Conservation (phyloP, 1,140 invertebrate genomes). For the Cardiocondyla obscurior region DNA sequence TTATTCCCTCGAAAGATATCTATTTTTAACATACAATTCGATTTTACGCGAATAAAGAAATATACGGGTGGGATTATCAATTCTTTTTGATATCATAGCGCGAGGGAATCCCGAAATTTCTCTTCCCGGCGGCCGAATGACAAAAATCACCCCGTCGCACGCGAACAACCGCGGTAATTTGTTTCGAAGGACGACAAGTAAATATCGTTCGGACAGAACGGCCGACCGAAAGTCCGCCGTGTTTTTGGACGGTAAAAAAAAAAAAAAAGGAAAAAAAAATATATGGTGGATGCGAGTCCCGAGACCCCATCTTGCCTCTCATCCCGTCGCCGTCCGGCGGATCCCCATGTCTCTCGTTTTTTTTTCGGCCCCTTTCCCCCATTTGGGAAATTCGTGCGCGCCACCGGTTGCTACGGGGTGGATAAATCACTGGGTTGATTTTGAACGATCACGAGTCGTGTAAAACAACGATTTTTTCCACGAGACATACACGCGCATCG, state of each 20-base stretch:
- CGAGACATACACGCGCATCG: background rate
- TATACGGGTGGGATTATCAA: background rate
- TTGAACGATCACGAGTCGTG: constrained; percentile 36
- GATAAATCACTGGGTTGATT: constrained; percentile 53
- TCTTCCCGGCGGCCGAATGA: background rate
- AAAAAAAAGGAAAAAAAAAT: no score
- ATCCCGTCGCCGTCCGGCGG: background rate
- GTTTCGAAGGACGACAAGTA: constrained; percentile 50
- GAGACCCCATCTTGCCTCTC: background rate
- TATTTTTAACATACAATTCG: background rate
- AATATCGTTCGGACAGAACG: constrained; percentile 15
- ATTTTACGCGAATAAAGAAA: background rate
- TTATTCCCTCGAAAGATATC: background rate
- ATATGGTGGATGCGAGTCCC: background rate
- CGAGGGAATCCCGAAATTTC: background rate
- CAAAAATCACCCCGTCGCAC: background rate
- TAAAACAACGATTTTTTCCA: constrained; percentile 48
- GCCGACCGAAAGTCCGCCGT: constrained; percentile 15
- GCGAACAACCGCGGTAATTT: constrained; percentile 50
- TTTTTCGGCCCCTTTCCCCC: background rate
- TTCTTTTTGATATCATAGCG: background rate
- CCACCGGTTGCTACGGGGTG: constrained; percentile 39
- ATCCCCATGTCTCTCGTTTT: background rate
- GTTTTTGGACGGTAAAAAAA: constrained; percentile 39
- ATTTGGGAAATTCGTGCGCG: constrained; percentile 46